These are phyloP conservation scores for Hypocryptadius cinnamomeus DNA, from an alignment of 2,113 vertebrate genomes.

Conservation along the genomic window DNA sequence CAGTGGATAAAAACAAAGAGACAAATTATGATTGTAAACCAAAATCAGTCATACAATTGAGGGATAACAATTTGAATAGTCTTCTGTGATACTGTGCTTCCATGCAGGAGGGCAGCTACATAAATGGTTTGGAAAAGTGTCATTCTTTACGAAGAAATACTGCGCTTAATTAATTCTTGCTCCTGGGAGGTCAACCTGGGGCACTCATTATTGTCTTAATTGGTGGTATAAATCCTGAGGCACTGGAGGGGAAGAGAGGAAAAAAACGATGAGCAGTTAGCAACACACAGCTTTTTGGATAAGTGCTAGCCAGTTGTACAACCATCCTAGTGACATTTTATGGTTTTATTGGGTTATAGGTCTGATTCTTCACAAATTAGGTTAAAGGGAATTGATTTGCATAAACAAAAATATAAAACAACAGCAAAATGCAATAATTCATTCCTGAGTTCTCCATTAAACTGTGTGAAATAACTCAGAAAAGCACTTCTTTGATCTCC, in stretches of 20 bases:
- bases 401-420: conserved; percentile 45
- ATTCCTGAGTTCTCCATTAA: conserved; percentile 48
- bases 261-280: conserved; percentile 49
- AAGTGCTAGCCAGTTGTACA: background rate
- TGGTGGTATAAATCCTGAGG: conserved; percentile 76
- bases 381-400: conserved; percentile 56
- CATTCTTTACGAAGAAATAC: conserved; percentile 77
- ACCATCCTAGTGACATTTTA: conserved; percentile 50
- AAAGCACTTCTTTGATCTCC: conserved; percentile 62
- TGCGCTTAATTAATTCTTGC: conserved; percentile 77
- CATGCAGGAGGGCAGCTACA: conserved; percentile 31
- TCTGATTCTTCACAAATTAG: conserved; percentile 49
- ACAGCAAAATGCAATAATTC: conserved; percentile 2
- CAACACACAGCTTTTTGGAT: conserved; percentile 50
- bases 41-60: background rate
- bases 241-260: conserved; percentile 44
- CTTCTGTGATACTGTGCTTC: background rate
- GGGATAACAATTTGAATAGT: conserved; percentile 11
- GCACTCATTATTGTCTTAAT: conserved; percentile 79
- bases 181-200: conserved; percentile 74
- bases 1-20: background rate
- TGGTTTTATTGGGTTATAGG: conserved; percentile 48
- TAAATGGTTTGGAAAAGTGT: conserved; percentile 66
- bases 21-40: background rate
- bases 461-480: conserved; percentile 53